These are phyloP conservation scores for Goniozus legneri DNA, from an alignment of 1,140 invertebrate genomes.

Conservation along the genomic window DNA sequence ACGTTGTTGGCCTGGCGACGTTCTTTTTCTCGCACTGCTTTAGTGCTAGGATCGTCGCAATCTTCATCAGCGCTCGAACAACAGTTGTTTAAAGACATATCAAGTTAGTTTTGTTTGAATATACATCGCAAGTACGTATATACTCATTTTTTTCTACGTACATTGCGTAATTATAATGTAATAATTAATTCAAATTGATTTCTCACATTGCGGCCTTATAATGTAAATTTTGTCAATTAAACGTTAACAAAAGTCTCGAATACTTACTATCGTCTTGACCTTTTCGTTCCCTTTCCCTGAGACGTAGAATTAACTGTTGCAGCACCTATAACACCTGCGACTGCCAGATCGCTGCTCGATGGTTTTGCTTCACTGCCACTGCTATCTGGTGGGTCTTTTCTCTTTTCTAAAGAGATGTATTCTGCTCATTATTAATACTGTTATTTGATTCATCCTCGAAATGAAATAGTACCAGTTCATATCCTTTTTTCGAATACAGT, in stretches of 20 bases:
- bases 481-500: too few species aligned
- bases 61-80: slow-evolving; percentile 73
- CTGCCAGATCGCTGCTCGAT: slow-evolving; percentile 58
- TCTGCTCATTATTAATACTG: slow-evolving; percentile 45
- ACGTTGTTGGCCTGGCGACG: slow-evolving; percentile 97
- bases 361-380: slow-evolving; percentile 68
- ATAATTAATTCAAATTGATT: too few species aligned
- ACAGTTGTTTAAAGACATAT: slow-evolving; percentile 55
- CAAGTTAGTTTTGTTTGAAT: slow-evolving; percentile 48
- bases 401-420: slow-evolving; percentile 70
- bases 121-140: too few species aligned
- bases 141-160: too few species aligned
- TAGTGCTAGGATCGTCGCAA: slow-evolving; percentile 81
- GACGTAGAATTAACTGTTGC: slow-evolving; percentile 59
- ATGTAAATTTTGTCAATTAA: too few species aligned
- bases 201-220: too few species aligned
- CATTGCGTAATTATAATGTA: too few species aligned
- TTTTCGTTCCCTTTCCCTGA: slow-evolving; percentile 62
- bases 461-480: not conserved
- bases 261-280: slow-evolving; percentile 77
- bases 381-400: slow-evolving; percentile 77
- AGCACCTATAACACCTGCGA: slow-evolving; percentile 51
- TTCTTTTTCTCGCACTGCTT: slow-evolving; percentile 93
- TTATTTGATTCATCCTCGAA: not conserved
- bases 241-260: too few species aligned